These are phyloP conservation scores for Orchestes rusci DNA, from an alignment of 2,888 invertebrate species.

Conservation along the genomic window DNA sequence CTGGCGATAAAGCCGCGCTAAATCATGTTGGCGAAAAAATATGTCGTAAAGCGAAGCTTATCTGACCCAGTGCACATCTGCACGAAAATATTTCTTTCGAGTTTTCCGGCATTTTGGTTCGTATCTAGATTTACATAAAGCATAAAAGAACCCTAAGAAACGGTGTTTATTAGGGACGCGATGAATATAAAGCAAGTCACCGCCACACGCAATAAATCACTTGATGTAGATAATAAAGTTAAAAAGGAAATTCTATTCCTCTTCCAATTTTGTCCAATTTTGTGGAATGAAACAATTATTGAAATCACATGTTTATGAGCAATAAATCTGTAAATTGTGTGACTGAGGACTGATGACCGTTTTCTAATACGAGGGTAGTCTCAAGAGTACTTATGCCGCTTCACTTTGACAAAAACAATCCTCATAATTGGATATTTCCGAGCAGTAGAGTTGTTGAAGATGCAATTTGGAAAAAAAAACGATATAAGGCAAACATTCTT, in stretches of 20 bases:
- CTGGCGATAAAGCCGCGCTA: conserved; percentile 6
- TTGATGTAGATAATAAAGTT: conserved; percentile 21
- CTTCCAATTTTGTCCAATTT: conserved; percentile 20
- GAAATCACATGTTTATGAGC: conserved; percentile 22
- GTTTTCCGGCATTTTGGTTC: conserved; percentile 15
- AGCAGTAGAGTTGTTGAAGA: too few species aligned
- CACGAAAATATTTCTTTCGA: conserved; percentile 13
- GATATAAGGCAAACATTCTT: too few species aligned
- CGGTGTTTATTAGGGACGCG: conserved; percentile 21
- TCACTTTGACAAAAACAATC: too few species aligned
- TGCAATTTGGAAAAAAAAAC: too few species aligned
- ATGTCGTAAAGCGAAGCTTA: conserved; percentile 10
- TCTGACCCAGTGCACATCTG: conserved; percentile 16
- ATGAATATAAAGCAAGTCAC: conserved; percentile 24
- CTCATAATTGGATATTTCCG: too few species aligned
- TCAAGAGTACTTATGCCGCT: too few species aligned
- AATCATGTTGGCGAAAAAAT: conserved; percentile 12
- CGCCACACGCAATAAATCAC: conserved; percentile 22
- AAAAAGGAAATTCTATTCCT: conserved; percentile 21
- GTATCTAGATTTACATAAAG: conserved; percentile 24
- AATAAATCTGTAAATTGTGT: conserved; percentile 16
- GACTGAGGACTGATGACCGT: conserved; percentile 8
- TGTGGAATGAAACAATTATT: conserved; percentile 24
- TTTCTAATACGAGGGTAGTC: too few species aligned
- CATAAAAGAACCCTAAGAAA: conserved; percentile 22